A percentile compares a stretch with the other conserved stretches of the same genome.
Conservation (phyloP, 2,797 vertebrate species). For the Xerus rutilus region DNA sequence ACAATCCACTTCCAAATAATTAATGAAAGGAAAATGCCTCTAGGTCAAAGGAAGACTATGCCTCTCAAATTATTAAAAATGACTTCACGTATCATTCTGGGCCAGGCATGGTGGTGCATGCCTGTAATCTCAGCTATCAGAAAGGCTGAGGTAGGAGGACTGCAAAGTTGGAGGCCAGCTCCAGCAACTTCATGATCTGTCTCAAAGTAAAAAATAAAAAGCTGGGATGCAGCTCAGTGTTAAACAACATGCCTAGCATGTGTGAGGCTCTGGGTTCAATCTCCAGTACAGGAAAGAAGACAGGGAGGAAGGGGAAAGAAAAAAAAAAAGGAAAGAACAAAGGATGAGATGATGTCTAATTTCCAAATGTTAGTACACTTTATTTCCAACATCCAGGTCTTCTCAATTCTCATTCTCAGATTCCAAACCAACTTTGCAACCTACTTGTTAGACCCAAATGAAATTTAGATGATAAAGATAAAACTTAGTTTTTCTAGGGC, state of each 20-base stretch:
- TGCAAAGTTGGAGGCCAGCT: too few species aligned
- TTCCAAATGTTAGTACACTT: background rate
- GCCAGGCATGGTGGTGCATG: too few species aligned
- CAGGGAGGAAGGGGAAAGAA: too few species aligned
- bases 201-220: too few species aligned
- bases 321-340: too few species aligned
- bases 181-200: too few species aligned
- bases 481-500: background rate
- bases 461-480: background rate
- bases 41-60: background rate
- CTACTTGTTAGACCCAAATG: background rate
- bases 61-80: constrained; percentile 26
- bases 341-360: background rate
- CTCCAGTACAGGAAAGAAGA: too few species aligned
- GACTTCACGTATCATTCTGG: background rate
- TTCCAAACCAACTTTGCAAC: constrained; percentile 16
- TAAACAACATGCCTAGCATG: too few species aligned
- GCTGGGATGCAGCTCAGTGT: too few species aligned
- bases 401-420: constrained; percentile 15
- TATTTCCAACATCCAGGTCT: background rate
- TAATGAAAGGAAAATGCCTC: background rate
- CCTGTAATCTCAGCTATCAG: too few species aligned
- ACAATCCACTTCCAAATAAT: background rate
- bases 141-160: too few species aligned
- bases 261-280: too few species aligned